Evolutionary conservation across 2,113 vertebrate species (phyloP), one percentile per base, ranked within the genome.

Genomic region (Dicaeum eximium): DNA sequence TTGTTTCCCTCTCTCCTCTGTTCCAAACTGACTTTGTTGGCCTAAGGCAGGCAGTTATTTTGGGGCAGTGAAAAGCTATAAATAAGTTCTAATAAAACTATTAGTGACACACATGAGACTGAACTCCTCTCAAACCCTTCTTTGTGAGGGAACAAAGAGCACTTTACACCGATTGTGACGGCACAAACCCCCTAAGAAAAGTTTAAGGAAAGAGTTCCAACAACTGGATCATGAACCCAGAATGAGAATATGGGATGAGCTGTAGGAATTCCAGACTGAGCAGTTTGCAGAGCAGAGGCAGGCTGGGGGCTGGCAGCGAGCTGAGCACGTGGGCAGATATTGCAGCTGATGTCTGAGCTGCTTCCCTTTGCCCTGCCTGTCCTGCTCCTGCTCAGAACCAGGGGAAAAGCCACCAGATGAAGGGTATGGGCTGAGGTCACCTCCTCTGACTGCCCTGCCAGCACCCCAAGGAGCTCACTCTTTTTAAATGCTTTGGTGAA

Each of bases 341-440:
- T 96, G 91, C 96, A 97, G 96, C 91, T 92, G 45, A 45, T 92
- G 95, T 96, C 96, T 96, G 96, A 80, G 35, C 86, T 69, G 91
- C 96, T 97, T 97, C 96, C 95, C 94, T 91, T 97, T 92, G 64
- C 95, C 95, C 96, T 74, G 84, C n/a, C 95, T 53, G 7, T 51
- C n/a, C 90, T 47, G 75, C 30, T 62, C 42, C 92, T 78, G 66
- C 94, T 66, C 53, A 44, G 87, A 97, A 91, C 8, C 13, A 87
- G 92, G 78, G 88, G 15, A 95, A 95, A 96, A 97, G 95, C 86
- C 89, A 95, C 73, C 92, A 95, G 95, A 91, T 3, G 91, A 97
- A 95, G 95, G 96, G 94, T 40, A 33, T 22, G 65, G 77, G 21
- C 53, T 81, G 91, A 89, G 80, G 80, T 64, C 80, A 95, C 62